These are phyloP conservation scores for Halotydeus destructor DNA, from an alignment of 1,140 invertebrate species.

Conservation along the genomic window DNA sequence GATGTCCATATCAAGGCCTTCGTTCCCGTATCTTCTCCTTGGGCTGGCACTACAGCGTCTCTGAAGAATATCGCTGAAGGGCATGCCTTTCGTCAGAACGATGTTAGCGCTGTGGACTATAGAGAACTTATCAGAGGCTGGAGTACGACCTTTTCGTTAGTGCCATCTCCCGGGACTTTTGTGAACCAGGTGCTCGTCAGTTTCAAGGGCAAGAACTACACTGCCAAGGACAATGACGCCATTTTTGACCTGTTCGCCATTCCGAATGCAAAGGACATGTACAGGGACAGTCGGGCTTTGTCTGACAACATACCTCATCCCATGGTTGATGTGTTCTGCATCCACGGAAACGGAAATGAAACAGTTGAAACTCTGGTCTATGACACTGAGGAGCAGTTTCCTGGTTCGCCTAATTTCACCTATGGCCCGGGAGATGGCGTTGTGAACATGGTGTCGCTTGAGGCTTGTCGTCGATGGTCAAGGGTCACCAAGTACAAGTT, in stretches of 20 bases:
- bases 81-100: slow-evolving; percentile 29
- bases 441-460: slow-evolving; percentile 62
- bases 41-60: slow-evolving; percentile 69
- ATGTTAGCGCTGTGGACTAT: too few relatives aligned
- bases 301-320: too few relatives aligned
- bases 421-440: slow-evolving; percentile 81
- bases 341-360: slow-evolving; percentile 50
- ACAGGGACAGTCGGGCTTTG: too few relatives aligned
- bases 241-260: too few relatives aligned
- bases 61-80: slow-evolving; percentile 82
- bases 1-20: slow-evolving; percentile 61
- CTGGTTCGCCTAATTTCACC: slow-evolving; percentile 49
- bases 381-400: slow-evolving; percentile 25
- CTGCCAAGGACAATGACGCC: too few relatives aligned
- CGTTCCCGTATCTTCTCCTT: too few relatives aligned
- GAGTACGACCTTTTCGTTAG: too few relatives aligned
- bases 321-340: slow-evolving; percentile 68
- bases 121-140: too few relatives aligned
- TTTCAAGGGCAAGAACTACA: too few relatives aligned
- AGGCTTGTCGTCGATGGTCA: slow-evolving; percentile 56
- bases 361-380: slow-evolving; percentile 52
- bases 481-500: background rate
- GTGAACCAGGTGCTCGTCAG: too few relatives aligned
- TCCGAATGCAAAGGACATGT: too few relatives aligned
- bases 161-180: too few relatives aligned